A percentile compares a stretch with the other conserved stretches of the same genome.
phyloP scores from a whole-genome alignment of 2,888 invertebrate genomes.

The Drosophila kuntzei region DNA sequence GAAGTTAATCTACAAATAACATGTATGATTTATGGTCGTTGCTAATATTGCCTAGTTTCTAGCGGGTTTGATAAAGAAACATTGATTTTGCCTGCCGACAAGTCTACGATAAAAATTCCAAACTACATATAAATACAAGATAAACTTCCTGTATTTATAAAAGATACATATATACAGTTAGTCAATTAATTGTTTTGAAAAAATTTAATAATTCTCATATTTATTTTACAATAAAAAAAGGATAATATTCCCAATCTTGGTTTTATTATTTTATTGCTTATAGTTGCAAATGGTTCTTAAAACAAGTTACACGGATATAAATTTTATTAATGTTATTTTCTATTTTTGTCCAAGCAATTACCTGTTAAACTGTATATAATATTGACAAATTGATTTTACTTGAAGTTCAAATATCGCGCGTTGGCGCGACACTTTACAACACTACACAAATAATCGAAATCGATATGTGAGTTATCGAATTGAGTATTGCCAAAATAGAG shows the following conservation, averaged over 20 bases:
- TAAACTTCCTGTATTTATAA: neutral
- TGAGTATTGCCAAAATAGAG: neutral
- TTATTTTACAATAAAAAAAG: too few species aligned
- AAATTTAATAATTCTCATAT: too few species aligned
- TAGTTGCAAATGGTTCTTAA: neutral
- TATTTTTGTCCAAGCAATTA: neutral
- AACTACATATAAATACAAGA: neutral
- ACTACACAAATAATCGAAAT: neutral
- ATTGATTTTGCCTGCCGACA: neutral
- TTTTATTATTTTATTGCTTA: neutral
- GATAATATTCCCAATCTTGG: neutral
- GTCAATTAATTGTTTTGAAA: too few species aligned
- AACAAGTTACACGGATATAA: neutral
- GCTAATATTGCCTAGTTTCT: neutral
- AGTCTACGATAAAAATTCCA: neutral
- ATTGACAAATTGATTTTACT: neutral
- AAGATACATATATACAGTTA: neutral
- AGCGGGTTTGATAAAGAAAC: neutral
- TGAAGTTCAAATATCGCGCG: conserved; percentile 20
- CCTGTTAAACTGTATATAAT: neutral
- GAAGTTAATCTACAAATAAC: neutral
- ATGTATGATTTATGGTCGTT: conserved; percentile 4
- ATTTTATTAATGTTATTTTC: too few species aligned
- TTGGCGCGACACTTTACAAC: conserved; percentile 21
- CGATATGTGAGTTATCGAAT: conserved; percentile 35